Evolutionary conservation across 2,797 vertebrate genomes (phyloP), one percentile per base, ranked within the genome.

Genomic region (Enteromius paludinosus): DNA sequence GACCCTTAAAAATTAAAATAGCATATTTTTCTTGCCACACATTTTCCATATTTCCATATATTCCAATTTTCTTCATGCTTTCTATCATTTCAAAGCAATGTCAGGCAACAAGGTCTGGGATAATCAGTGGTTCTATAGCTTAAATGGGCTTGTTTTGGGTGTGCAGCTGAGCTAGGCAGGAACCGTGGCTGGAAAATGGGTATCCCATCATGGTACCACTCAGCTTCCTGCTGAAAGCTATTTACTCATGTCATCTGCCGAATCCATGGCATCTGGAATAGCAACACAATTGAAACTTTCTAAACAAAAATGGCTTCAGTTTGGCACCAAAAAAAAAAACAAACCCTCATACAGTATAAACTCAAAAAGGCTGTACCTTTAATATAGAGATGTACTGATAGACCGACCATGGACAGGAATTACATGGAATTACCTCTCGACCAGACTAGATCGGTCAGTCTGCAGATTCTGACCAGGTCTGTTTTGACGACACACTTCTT

Each of bases 191-290:
- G 33, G 47, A 75, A 82, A 82, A 66, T 56, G 71, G 80, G 6
- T 56, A 82, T 74, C 61, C 23, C 71, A 75, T 68, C 62, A 82
- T 82, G 33, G 33, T 52, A 82, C 59, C 79, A 74, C 59, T 82
- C 71, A 66, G 61, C 43, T 82, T 74, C 70, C 79, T 64, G 45
- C 71, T 66, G 80, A 73, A 82, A 81, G 69, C 79, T 82, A 64
- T 74, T 74, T 74, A 66, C 61, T 73, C 28, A 64, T 64, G 56
- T 81, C 43, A 81, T 81, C 45, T 49, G 43, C 69, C 3, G 43
- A 73, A 64, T 45, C 79, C 28, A 10, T 49, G 41, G 43, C 56
- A 81, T 71, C 43, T 73, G 79, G 79, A 33, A 73, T 49, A 33
- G 56, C 56, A 64, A 25, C 69, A 52, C 78, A 23, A 20, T 64